Base-by-base conservation (phyloP, 2,113 vertebrate species). In the Ursus arctos region DNA sequence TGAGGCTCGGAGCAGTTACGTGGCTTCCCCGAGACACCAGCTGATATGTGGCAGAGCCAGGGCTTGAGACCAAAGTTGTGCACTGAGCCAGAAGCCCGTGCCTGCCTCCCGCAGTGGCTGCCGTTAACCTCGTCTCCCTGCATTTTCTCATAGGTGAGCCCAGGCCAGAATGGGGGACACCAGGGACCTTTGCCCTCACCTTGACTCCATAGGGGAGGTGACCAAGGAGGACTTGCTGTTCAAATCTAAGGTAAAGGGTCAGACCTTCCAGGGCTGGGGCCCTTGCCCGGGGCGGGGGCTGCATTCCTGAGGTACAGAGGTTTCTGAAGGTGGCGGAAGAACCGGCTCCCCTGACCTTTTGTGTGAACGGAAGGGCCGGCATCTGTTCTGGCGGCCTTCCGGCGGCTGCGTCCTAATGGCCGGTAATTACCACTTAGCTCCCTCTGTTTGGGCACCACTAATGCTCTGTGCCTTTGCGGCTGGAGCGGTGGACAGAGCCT, bases 181-280 rank as follows among this genome's bases (percentile, higher is more conserved):
- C 47, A 98, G 98, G 92, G 99, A 99, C 43, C 69, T 99, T 59
- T 99, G 99, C 97, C 99, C 99, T 97, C 99, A 99, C 97, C 98
- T 99, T 98, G 99, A 99, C 98, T 99, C 99, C 69, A 99, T 99
- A 97, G 99, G 99, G 95, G 99, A 99, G 98, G 99, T 99, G 95
- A 99, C 99, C 97, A 99, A 99, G 97, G 99, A 99, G 57, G 99
- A 99, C 93, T 98, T 99, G 87, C 98, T 99, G 71, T 99, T 99
- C 88, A 99, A 99, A 98, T 99, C 99, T 88, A 99, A 99, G 99
- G 99, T 99, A 98, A 91, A 31, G 53, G n/a, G 61, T 49, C n/a
- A 47, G 19, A 57, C 19, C 49, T 53, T 53, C 12, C 4, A 9
- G 53, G 82, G 47, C 67, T 19, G 21, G 43, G 77, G 80, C 0